phyloP scores from a whole-genome alignment of 2,797 vertebrate genomes.

The Mergus octosetaceus region DNA sequence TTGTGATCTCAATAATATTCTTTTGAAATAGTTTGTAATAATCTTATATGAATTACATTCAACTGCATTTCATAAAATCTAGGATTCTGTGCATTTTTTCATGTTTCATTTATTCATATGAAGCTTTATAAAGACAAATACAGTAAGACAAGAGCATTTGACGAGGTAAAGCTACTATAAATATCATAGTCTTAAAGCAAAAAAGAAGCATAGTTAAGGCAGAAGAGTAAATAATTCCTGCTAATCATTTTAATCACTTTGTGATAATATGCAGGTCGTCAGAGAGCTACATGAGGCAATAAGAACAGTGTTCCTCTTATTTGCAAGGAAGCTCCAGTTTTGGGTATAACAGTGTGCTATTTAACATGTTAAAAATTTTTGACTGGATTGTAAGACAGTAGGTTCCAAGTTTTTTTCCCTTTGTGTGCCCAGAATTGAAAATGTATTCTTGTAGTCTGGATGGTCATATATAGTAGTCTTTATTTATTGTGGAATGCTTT shows the following conservation, averaged over 20 bases:
- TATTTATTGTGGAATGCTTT: background rate
- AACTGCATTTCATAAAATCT: background rate
- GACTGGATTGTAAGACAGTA: background rate
- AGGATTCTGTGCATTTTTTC: background rate
- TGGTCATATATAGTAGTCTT: background rate
- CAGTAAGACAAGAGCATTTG: background rate
- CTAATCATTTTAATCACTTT: background rate
- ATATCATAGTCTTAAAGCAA: background rate
- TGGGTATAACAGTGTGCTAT: background rate
- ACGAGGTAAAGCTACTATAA: background rate
- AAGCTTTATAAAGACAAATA: background rate
- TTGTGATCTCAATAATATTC: background rate
- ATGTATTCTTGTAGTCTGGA: background rate
- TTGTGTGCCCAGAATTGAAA: background rate
- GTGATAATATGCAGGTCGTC: background rate
- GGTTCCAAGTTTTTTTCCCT: background rate
- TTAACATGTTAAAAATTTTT: background rate
- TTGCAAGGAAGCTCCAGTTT: background rate
- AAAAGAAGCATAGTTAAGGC: background rate
- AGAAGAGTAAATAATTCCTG: background rate
- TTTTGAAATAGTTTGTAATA: conserved; percentile 5
- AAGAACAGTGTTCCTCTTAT: background rate
- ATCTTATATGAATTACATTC: background rate
- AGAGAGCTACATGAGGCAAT: background rate
- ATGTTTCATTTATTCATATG: background rate